Evolutionary conservation across 1,140 invertebrate species (phyloP).

Genomic region (Ditylenchus dipsaci): DNA sequence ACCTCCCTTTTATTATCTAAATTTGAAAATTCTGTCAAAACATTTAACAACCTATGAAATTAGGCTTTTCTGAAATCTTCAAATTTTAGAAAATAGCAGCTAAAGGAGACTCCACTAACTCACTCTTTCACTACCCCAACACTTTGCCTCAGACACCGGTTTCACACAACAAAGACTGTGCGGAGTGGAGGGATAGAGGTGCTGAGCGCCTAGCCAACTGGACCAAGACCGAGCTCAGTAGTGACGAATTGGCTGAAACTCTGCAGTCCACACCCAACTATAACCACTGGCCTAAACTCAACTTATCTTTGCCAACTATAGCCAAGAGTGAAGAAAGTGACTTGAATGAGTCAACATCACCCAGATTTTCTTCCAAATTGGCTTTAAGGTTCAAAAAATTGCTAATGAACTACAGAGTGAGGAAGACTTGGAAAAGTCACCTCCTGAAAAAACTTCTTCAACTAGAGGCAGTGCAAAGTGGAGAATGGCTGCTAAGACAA

Average conservation of each 20-base stretch:
- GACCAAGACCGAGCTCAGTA: constrained; percentile 33
- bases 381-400: too few relatives aligned
- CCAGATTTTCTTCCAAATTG: too few relatives aligned
- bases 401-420: too few relatives aligned
- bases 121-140: neutral
- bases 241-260: constrained; percentile 16
- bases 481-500: constrained; percentile 35
- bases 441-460: neutral
- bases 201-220: constrained; percentile 52
- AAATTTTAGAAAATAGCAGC: neutral
- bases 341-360: too few relatives aligned
- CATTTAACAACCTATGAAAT: too few relatives aligned
- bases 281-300: neutral
- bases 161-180: neutral
- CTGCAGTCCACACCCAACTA: neutral
- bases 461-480: constrained; percentile 21
- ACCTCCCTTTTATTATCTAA: too few relatives aligned
- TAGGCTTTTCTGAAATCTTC: neutral
- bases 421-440: neutral
- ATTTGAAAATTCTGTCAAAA: too few relatives aligned
- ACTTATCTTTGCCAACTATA: neutral
- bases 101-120: neutral
- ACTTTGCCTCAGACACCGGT: neutral
- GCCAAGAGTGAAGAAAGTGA: too few relatives aligned
- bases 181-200: constrained; percentile 22